Base-by-base conservation (phyloP, 2,113 vertebrate genomes). In the Gallinago jamesoni region DNA sequence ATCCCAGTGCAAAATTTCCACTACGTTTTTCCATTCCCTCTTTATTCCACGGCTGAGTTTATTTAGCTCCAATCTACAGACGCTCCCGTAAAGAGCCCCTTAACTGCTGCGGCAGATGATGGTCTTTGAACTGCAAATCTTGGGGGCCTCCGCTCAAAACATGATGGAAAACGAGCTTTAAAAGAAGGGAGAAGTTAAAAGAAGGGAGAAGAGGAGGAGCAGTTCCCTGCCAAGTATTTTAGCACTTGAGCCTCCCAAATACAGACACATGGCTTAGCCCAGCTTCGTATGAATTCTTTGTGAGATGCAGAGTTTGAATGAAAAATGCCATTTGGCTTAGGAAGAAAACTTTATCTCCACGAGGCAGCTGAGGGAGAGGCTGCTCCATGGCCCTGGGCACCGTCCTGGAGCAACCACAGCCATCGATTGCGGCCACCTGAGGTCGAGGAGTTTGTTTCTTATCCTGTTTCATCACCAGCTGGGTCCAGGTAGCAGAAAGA, bases 361-460 rank as follows among this genome's bases (percentile, higher is more conserved):
- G 18, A 87, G 27, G 9, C 67, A 85, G 53, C 14, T 3, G 3
- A 78, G 43, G 47, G 18, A 74, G 25, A 74, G 27, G 27, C 23
- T 11, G 56, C 3, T 10, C 5, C 70, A 43, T 3, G 7, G 74
- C 33, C 73, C 31, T 5, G 33, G 4, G 66, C 81, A 48, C 12
- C 8, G 0, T 67, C 85, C 70, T 53, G 59, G 62, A 66, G 73
- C 52, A 53, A 81, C 67, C 41, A 20, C 76, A 53, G 69, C 80
- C 15, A 55, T 19, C 7, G 0, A 28, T 12, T 52, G 11, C 0
- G 0, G 68, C n/a, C 69, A 47, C 14, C 47, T 67, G 59, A 93
- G 77, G 69, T 57, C 16, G 1, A 63, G 69, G 66, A 53, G 43
- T 53, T 91, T 67, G 45, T 16, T 93, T 91, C 82, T 87, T 30